Evolutionary conservation across 2,113 vertebrate genomes (phyloP).

Genomic region (Pelvicachromis taeniatus): DNA sequence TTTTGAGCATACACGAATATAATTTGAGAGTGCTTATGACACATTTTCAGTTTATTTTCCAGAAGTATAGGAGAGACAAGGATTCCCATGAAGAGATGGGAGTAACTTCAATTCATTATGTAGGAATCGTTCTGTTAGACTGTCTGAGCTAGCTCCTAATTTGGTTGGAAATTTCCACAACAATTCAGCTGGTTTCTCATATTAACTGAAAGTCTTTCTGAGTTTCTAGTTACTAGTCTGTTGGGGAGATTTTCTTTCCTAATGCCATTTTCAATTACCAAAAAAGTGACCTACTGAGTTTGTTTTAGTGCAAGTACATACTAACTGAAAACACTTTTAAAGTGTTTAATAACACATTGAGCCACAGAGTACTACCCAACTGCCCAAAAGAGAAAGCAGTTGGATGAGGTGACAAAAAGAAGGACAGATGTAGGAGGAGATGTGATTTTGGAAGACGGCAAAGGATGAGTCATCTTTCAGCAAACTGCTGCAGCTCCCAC

Average conservation of each 20-base stretch:
- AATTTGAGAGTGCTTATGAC: background rate
- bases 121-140: slow-evolving; percentile 28
- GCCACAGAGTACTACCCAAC: background rate
- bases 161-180: background rate
- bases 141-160: background rate
- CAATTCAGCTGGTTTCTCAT: background rate
- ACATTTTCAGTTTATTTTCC: background rate
- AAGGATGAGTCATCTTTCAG: slow-evolving; percentile 42
- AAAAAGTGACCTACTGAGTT: background rate
- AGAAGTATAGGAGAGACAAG: background rate
- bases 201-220: background rate
- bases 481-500: slow-evolving; percentile 40
- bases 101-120: slow-evolving; percentile 27
- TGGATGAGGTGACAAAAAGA: background rate
- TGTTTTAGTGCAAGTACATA: background rate
- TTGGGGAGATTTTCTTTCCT: background rate
- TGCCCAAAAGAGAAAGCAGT: background rate
- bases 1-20: background rate
- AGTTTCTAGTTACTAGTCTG: background rate
- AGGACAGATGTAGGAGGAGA: background rate
- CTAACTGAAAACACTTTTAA: too few relatives aligned
- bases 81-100: slow-evolving; percentile 43
- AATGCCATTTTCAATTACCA: background rate
- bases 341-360: background rate
- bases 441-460: background rate